Evolutionary conservation across 2,113 vertebrate genomes (phyloP).

Genomic region (Oreochromis aureus): DNA sequence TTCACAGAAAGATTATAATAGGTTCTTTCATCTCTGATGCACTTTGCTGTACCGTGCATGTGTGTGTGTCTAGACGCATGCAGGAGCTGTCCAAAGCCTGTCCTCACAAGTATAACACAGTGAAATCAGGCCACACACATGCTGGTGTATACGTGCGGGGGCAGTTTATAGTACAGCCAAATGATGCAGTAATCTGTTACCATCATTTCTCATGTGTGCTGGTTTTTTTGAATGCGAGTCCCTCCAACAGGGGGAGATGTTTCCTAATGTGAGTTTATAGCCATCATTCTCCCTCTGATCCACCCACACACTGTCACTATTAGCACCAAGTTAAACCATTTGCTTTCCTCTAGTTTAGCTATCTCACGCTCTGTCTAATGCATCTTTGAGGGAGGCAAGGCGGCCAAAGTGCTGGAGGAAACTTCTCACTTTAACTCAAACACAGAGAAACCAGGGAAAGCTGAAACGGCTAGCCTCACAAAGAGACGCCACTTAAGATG

Average conservation of each 20-base stretch:
- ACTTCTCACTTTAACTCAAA: slow-evolving; percentile 12
- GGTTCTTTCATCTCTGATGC: slow-evolving; percentile 1
- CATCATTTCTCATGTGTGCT: slow-evolving; percentile 15
- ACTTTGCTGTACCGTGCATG: background rate
- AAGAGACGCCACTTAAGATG: background rate
- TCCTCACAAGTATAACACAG: background rate
- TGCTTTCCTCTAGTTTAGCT: slow-evolving; percentile 63
- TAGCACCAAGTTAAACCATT: slow-evolving; percentile 60
- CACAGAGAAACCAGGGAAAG: background rate
- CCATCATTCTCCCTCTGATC: slow-evolving; percentile 31
- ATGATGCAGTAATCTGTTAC: slow-evolving; percentile 39
- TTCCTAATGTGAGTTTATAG: slow-evolving; percentile 62
- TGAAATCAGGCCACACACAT: slow-evolving; percentile 27
- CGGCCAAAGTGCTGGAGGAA: background rate
- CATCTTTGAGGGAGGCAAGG: slow-evolving; percentile 33
- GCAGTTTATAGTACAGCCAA: slow-evolving; percentile 28
- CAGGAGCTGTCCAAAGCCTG: background rate
- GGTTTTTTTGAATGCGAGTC: background rate
- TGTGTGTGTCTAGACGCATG: background rate
- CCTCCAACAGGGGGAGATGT: slow-evolving; percentile 76
- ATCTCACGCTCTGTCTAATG: slow-evolving; percentile 42
- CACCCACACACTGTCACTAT: slow-evolving; percentile 64
- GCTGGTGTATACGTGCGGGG: background rate
- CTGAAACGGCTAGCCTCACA: slow-evolving; percentile 36
- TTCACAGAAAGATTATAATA: slow-evolving; percentile 28